Evolutionary conservation across 2,888 invertebrate species (phyloP), one percentile per base, ranked within the genome.

Genomic region (Dermolepida albohirtum): DNA sequence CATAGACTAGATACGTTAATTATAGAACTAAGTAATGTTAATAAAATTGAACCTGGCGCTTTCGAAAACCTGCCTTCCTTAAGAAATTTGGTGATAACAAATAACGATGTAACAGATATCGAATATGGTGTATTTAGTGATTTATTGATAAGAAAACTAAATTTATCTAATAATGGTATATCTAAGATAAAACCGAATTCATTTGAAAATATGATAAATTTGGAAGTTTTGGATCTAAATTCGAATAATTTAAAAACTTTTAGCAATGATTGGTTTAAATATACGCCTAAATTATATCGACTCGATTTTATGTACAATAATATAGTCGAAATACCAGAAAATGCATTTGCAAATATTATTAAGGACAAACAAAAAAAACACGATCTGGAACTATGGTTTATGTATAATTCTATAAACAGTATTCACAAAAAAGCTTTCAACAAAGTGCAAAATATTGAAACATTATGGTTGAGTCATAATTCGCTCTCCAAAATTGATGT

Each of bases 201-300:
- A 2, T 78, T 81, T 43, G 77, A 78, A 62, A 75, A 78, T 67
- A 76, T 77, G 73, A 74, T 77, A 1, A 70, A 74, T 41, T 70
- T 81, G 52, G 77, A 79, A 67, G 75, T 79, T 5, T 59, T 80
- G 22, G 78, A 77, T 17, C 64, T 80, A 22, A 76, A 74, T 66
- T 71, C 77, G 52, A 80, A 80, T 64, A 72, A 72, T 11, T 72
- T 80, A 11, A 77, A 76, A 52, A 71, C 74, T 40, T 72, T 80
- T 41, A 71, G 75, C 39, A 72, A 75, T 0, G 64, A 75, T 47
- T 80, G 80, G 80, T 80, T 80, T 51, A 52, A 68, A n/a, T 72
- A 76, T 62, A 76, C 75, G 5, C 77, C 77, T 5, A 75, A 77
- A 52, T 72, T 80, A 7, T 79, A 79, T 63, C 76, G 79, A 64